Percentiles rank a stretch among this genome's conserved stretches.
These are phyloP conservation scores for Hyperoplus immaculatus DNA, from an alignment of 2,797 vertebrate genomes.

Conservation along the genomic window DNA sequence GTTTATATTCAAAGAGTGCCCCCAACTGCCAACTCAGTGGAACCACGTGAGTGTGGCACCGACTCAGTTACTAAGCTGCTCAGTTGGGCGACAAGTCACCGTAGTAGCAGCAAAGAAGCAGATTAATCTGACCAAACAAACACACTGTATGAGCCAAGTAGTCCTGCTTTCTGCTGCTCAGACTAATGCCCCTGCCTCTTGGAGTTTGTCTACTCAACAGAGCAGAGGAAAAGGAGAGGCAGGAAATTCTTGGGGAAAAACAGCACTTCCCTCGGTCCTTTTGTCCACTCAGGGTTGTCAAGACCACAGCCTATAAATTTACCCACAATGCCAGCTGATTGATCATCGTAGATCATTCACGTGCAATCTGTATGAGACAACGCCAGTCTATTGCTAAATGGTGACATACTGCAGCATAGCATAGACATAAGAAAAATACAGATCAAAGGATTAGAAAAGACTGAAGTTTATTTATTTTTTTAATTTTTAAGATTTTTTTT, in stretches of 20 bases:
- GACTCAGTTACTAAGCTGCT: conserved; percentile 42
- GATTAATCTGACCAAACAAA: conserved; percentile 55
- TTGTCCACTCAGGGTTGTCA: conserved; percentile 61
- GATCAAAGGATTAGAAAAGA: not conserved
- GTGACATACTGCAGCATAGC: not conserved
- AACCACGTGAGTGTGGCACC: conserved; percentile 24
- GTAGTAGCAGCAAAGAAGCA: conserved; percentile 8
- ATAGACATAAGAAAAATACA: not conserved
- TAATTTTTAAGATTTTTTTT: too few relatives aligned
- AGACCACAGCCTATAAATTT: not conserved
- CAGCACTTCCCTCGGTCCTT: conserved; percentile 74
- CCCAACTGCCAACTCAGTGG: not conserved
- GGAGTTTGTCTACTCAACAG: conserved; percentile 37
- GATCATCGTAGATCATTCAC: not conserved
- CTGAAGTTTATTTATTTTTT: too few relatives aligned
- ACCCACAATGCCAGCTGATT: conserved; percentile 1
- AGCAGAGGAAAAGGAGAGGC: conserved; percentile 82
- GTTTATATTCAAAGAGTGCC: conserved; percentile 2
- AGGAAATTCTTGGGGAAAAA: conserved; percentile 80
- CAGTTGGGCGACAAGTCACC: conserved; percentile 39
- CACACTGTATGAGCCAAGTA: conserved; percentile 28
- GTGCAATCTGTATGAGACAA: not conserved
- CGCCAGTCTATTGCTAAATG: not conserved
- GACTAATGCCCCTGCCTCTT: conserved; percentile 39
- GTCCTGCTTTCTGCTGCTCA: conserved; percentile 24